Conservation (phyloP, 1,140 invertebrate species). For the Nebria ingens region DNA sequence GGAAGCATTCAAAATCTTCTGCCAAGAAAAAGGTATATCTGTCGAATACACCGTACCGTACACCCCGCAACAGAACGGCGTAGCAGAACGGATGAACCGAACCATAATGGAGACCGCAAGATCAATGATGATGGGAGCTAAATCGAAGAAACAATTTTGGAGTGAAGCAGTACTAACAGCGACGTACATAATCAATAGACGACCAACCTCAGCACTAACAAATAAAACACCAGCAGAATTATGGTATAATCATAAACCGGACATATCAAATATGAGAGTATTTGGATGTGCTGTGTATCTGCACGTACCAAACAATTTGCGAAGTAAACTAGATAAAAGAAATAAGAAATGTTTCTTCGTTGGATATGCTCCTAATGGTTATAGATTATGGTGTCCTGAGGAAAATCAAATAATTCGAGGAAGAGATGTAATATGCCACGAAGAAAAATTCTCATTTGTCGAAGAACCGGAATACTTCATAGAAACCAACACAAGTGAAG, state of each 20-base stretch:
- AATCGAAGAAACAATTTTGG: constrained; percentile 31
- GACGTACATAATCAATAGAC: constrained; percentile 18
- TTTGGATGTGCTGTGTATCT: constrained; percentile 28
- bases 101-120: constrained; percentile 30
- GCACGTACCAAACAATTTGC: constrained; percentile 18
- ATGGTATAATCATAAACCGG: constrained; percentile 23
- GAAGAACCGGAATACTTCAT: too few species aligned
- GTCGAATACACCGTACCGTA: constrained; percentile 26
- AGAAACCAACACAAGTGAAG: not conserved
- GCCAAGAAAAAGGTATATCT: constrained; percentile 18
- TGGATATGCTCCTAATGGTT: constrained; percentile 11
- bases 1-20: constrained; percentile 13
- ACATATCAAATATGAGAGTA: constrained; percentile 21
- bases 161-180: constrained; percentile 29
- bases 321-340: constrained; percentile 18
- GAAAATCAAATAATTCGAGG: constrained; percentile 19
- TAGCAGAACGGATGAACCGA: constrained; percentile 33
- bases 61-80: constrained; percentile 37
- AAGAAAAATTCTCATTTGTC: not conserved
- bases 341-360: constrained; percentile 12
- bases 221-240: constrained; percentile 25
- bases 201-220: constrained; percentile 17
- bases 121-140: constrained; percentile 27
- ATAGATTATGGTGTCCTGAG: constrained; percentile 16
- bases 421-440: constrained; percentile 23